Evolutionary conservation across 53 echinoderm and acorn worm species (phyloP).

Genomic region (Mesocentrotus franciscanus): DNA sequence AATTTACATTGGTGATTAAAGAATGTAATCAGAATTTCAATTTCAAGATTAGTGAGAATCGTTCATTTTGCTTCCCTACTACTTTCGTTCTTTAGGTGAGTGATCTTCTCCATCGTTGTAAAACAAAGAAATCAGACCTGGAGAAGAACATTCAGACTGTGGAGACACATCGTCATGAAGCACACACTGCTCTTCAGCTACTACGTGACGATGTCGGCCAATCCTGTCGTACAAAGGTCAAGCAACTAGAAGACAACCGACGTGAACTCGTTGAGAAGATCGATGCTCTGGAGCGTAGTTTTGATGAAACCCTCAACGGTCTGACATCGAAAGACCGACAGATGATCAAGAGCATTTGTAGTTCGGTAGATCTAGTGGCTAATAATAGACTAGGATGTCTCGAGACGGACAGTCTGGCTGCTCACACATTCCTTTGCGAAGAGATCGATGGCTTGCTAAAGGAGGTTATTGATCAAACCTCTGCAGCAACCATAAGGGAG

Average conservation of each 20-base stretch:
- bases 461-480: slow-evolving; percentile 1
- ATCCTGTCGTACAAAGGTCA: background rate
- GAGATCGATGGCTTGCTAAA: slow-evolving; percentile 15
- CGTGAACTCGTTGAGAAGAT: background rate
- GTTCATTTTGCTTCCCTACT: background rate
- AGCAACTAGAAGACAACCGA: background rate
- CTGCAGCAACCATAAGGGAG: background rate
- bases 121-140: slow-evolving; percentile 11
- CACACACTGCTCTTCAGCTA: background rate
- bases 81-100: background rate
- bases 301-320: background rate
- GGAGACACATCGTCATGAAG: background rate
- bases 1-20: no score
- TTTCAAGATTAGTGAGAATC: no score
- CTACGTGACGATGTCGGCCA: background rate
- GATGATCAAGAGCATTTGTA: slow-evolving; percentile 16
- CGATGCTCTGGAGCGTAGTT: background rate
- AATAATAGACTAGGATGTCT: slow-evolving; percentile 20
- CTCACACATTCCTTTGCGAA: background rate
- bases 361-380: background rate
- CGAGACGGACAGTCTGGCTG: slow-evolving; percentile 18
- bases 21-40: no score
- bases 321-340: background rate
- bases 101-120: background rate
- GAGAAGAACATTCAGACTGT: slow-evolving; percentile 25